These are phyloP conservation scores for Sebastiscus tertius DNA, from an alignment of 2,797 vertebrate species.

Conservation along the genomic window DNA sequence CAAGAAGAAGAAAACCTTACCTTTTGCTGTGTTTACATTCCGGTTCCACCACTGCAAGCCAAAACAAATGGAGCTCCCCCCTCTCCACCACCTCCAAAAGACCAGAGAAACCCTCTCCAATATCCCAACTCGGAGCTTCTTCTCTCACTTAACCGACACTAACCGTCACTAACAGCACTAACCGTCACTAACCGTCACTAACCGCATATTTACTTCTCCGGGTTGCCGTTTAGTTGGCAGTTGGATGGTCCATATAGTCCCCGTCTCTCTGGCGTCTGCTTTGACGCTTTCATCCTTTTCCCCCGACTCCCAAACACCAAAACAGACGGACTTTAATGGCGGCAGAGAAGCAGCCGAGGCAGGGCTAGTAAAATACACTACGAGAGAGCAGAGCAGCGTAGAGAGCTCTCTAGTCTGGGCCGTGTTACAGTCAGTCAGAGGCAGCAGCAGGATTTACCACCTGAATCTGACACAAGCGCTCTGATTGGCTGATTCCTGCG, in stretches of 20 bases:
- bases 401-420: slow-evolving; percentile 49
- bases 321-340: slow-evolving; percentile 74
- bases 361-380: slow-evolving; percentile 67
- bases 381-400: slow-evolving; percentile 27
- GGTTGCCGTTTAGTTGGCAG: slow-evolving; percentile 58
- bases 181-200: slow-evolving; percentile 35
- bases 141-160: slow-evolving; percentile 63
- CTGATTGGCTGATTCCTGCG: slow-evolving; percentile 68
- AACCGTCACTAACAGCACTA: slow-evolving; percentile 22
- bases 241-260: slow-evolving; percentile 60
- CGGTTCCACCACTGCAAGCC: slow-evolving; percentile 54
- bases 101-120: slow-evolving; percentile 64
- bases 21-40: slow-evolving; percentile 78
- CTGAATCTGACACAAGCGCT: slow-evolving; percentile 62
- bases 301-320: slow-evolving; percentile 48
- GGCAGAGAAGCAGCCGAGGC: slow-evolving; percentile 65
- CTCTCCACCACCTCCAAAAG: background rate
- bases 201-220: slow-evolving; percentile 76
- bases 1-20: slow-evolving; percentile 53
- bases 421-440: slow-evolving; percentile 67
- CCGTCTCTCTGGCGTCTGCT: slow-evolving; percentile 53
- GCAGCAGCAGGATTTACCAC: slow-evolving; percentile 77
- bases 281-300: slow-evolving; percentile 44
- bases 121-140: slow-evolving; percentile 50
- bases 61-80: slow-evolving; percentile 60